phyloP scores from a whole-genome alignment of 2,797 vertebrate genomes.

The Onychomys arenicola region DNA sequence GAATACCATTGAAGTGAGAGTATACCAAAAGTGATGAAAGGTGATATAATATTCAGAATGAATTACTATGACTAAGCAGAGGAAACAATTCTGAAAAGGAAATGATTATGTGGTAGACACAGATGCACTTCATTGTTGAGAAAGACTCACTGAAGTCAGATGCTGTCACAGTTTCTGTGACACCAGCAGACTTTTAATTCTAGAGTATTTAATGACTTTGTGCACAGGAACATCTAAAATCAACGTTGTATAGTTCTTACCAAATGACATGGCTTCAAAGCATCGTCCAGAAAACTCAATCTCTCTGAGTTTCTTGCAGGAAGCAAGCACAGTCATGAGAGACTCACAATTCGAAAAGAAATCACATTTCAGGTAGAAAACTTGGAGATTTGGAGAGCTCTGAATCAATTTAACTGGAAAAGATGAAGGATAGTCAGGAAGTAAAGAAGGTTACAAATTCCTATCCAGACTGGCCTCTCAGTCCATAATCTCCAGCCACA shows the following conservation, averaged over 20 bases:
- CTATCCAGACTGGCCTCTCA: not conserved
- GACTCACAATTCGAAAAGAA: constrained; percentile 62
- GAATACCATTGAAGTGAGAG: constrained; percentile 4
- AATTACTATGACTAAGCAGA: not conserved
- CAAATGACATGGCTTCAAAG: constrained; percentile 63
- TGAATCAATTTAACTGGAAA: constrained; percentile 78
- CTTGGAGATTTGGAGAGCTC: constrained; percentile 72
- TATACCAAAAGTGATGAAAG: constrained; percentile 21
- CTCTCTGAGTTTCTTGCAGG: constrained; percentile 77
- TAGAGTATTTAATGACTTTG: not conserved
- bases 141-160: constrained; percentile 28
- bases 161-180: not conserved
- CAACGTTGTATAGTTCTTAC: constrained; percentile 61
- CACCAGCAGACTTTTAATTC: not conserved
- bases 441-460: not conserved
- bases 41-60: not conserved
- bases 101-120: constrained; percentile 41
- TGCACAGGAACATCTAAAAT: constrained; percentile 33
- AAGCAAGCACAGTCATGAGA: constrained; percentile 71
- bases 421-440: constrained; percentile 62
- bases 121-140: constrained; percentile 12
- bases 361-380: constrained; percentile 69
- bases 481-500: not conserved
- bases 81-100: not conserved
- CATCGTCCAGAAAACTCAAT: constrained; percentile 62